A percentile compares a stretch with the other conserved stretches of the same genome.
These are phyloP conservation scores for Ophthalmolycus amberensis DNA, from an alignment of 2,113 vertebrate genomes.

Conservation along the genomic window DNA sequence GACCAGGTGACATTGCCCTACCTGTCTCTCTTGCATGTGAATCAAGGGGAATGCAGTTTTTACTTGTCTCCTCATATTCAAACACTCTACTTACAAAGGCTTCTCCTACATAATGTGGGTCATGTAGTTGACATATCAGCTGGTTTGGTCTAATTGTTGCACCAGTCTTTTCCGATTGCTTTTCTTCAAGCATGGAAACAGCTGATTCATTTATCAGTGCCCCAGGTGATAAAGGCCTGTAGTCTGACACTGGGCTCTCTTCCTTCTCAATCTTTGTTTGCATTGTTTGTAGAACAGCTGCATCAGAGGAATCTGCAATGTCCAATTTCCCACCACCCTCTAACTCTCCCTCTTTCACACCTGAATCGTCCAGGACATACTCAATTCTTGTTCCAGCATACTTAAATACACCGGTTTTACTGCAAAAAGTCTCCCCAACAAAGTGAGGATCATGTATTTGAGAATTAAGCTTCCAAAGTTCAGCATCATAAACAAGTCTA, in stretches of 20 bases:
- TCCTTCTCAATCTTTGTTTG: not conserved
- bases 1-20: slow-evolving; percentile 28
- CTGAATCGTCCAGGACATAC: slow-evolving; percentile 37
- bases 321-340: not conserved
- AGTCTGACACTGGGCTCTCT: slow-evolving; percentile 11
- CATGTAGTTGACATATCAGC: slow-evolving; percentile 69
- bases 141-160: slow-evolving; percentile 31
- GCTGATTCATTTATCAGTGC: slow-evolving; percentile 25
- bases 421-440: slow-evolving; percentile 66
- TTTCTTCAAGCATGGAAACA: slow-evolving; percentile 7
- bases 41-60: not conserved
- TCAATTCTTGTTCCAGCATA: slow-evolving; percentile 48
- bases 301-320: slow-evolving; percentile 7
- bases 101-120: slow-evolving; percentile 71
- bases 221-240: slow-evolving; percentile 15
- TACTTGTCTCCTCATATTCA: not conserved
- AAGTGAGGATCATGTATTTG: slow-evolving; percentile 78
- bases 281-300: not conserved
- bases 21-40: not conserved
- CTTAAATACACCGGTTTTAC: slow-evolving; percentile 65
- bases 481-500: slow-evolving; percentile 64
- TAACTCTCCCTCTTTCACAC: not conserved
- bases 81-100: slow-evolving; percentile 30
- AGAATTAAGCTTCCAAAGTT: slow-evolving; percentile 73
- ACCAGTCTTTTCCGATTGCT: not conserved